These are phyloP conservation scores for Bolborhynchus lineola DNA, from an alignment of 2,113 vertebrate genomes.

Conservation along the genomic window DNA sequence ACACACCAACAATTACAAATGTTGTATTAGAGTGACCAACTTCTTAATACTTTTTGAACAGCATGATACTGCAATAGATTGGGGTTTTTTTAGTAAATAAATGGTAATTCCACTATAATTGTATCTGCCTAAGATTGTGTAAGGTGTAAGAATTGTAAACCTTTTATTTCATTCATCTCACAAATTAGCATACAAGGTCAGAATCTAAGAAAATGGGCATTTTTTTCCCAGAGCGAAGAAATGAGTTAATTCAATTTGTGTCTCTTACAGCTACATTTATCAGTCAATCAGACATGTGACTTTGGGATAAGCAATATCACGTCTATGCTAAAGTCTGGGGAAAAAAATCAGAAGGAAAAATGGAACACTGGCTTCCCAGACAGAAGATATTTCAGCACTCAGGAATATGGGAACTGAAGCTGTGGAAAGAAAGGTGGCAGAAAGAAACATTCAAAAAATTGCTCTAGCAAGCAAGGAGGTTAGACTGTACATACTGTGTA, in stretches of 20 bases:
- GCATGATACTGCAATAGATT: neutral
- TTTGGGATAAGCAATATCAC: slow-evolving; percentile 19
- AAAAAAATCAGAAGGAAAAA: neutral
- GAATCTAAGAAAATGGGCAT: neutral
- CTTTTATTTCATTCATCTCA: neutral
- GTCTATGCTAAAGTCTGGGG: neutral
- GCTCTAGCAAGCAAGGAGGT: neutral
- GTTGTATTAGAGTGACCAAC: neutral
- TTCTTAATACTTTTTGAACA: neutral
- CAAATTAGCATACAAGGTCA: neutral
- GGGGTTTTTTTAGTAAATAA: neutral
- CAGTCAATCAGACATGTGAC: neutral
- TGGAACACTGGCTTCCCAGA: neutral
- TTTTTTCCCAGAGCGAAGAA: neutral
- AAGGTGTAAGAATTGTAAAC: neutral
- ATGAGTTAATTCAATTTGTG: neutral
- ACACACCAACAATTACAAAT: neutral
- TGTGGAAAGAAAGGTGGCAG: neutral
- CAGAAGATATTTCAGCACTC: neutral
- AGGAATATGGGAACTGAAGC: neutral
- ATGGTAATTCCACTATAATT: neutral
- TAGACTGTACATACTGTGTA: neutral
- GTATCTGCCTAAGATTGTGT: neutral
- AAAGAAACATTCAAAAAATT: neutral
- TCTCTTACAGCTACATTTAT: neutral